Base-by-base conservation (phyloP, 2,888 invertebrate genomes). In the Lissocephala sabroskyi region DNA sequence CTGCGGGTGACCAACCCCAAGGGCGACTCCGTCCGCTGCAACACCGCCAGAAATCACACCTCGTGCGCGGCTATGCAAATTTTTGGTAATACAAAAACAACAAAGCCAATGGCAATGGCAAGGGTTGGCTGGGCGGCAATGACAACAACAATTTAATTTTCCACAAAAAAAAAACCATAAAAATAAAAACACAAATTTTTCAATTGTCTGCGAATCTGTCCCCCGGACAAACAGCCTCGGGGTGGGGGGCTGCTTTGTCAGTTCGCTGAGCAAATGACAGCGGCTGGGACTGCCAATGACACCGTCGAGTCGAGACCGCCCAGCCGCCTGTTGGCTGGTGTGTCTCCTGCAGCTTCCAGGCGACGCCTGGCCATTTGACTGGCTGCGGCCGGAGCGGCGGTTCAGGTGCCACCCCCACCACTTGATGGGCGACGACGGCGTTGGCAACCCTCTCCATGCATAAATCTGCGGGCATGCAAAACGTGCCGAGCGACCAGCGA, bases 131-230 rank as follows among this genome's bases (percentile, higher is more conserved):
- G n/a, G n/a, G 4, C 4, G 11, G 11, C 30, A 32, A 32, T 13
- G 57, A 50, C 41, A 58, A 73, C 65, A 75, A 64, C 73, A 67
- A 76, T 68, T 68, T 68, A 68, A 68, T 68, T 68, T 64, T 55
- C n/a, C n/a, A n/a, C n/a, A n/a, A n/a, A n/a, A n/a, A 74, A 64
- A 64, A 71, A 73, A 74, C 74, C 76, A 68, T 68, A 68, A 68
- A 76, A 68, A 55, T 62, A 59, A 68, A 67, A 68, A n/a, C n/a
- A n/a, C 68, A 76, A 67, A 68, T 73, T 56, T 55, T 59, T 59
- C 65, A 76, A 68, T 68, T 68, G 67, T 32, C n/a, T n/a, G n/a
- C n/a, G n/a, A n/a, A n/a, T n/a, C n/a, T n/a, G 11, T 61, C n/a
- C 5, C 11, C 3, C 13, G 13, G 30, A 32, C 11, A 32, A 11